These are phyloP conservation scores for Yponomeuta plumbellus DNA, from an alignment of 2,888 invertebrate genomes.

Conservation along the genomic window DNA sequence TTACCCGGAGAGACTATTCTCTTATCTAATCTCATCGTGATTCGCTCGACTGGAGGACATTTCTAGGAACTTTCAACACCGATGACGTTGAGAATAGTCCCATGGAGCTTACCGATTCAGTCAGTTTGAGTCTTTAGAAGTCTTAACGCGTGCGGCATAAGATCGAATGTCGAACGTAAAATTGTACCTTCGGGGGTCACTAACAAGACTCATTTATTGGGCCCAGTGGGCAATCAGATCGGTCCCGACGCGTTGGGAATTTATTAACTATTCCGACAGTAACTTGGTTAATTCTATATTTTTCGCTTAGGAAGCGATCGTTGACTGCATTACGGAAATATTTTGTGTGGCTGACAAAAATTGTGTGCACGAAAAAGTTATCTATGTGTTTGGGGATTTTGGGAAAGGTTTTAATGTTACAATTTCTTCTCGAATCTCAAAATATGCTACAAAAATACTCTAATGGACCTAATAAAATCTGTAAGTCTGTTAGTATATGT, in stretches of 20 bases:
- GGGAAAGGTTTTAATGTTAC: no score
- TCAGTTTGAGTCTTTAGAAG: no score
- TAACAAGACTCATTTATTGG: not conserved
- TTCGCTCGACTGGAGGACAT: not conserved
- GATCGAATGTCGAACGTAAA: no score
- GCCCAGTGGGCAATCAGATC: constrained; percentile 35
- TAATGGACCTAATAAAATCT: no score
- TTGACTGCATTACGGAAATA: not conserved
- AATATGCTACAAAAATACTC: no score
- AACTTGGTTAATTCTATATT: not conserved
- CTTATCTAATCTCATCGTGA: not conserved
- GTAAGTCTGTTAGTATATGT: no score
- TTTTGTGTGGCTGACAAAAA: not conserved
- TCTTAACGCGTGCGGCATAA: no score
- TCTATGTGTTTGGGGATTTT: no score
- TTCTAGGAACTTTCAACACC: not conserved
- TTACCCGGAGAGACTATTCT: not conserved
- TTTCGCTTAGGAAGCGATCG: not conserved
- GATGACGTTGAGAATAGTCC: not conserved
- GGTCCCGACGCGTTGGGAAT: constrained; percentile 46
- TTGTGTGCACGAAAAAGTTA: no score
- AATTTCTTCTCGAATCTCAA: no score
- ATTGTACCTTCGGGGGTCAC: not conserved
- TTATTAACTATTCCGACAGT: constrained; percentile 35
- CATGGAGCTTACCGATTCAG: not conserved